phyloP scores from a whole-genome alignment of 2,113 vertebrate species.

The Lophochroa leadbeateri region DNA sequence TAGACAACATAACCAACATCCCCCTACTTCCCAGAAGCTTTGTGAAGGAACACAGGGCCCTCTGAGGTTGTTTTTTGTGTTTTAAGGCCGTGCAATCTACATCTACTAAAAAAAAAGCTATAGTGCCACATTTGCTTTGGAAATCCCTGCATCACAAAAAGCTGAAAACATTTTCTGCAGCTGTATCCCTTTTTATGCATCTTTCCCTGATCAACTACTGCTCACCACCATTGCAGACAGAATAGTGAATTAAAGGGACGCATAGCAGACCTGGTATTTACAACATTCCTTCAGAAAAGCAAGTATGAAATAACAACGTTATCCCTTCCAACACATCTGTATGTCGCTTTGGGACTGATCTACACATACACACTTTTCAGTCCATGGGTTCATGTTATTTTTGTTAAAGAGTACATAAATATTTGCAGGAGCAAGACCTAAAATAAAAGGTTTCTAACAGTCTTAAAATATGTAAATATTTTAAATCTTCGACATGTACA shows the following conservation, averaged over 20 bases:
- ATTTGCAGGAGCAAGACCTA: not conserved
- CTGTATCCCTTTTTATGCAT: not conserved
- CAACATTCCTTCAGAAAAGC: not conserved
- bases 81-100: not conserved
- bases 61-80: not conserved
- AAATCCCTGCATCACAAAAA: not conserved
- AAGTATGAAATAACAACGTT: not conserved
- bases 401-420: not conserved
- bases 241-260: not conserved
- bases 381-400: not conserved
- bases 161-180: not conserved
- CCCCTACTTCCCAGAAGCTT: not conserved
- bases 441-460: not conserved
- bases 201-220: not conserved
- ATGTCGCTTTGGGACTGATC: not conserved
- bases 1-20: not conserved
- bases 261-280: not conserved
- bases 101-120: not conserved
- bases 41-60: not conserved
- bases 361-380: not conserved
- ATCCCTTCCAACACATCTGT: not conserved
- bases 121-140: not conserved
- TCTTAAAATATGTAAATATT: not conserved
- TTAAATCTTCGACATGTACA: not conserved
- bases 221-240: fast-evolving